A percentile compares a stretch with the other conserved stretches of the same genome.
phyloP scores from a whole-genome alignment of 23 tunicate genomes.

The Halocynthia roretzi region DNA sequence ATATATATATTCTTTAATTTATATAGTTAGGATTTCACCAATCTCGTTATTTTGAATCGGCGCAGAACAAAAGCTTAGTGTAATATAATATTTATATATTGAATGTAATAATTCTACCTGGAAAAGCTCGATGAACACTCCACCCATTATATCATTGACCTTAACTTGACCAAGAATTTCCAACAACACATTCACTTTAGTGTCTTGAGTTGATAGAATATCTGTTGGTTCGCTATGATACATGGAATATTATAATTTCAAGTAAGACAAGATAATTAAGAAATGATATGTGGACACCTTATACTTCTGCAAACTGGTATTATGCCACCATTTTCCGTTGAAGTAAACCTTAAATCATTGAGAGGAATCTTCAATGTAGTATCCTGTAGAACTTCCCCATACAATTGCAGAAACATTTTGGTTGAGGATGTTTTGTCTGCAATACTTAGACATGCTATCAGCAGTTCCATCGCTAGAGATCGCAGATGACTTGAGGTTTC shows the following conservation, averaged over 20 bases:
- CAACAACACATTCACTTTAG: slow-evolving; percentile 3
- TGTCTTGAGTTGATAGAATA: slow-evolving; percentile 2
- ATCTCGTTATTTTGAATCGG: too few relatives aligned
- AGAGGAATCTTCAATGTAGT: not conserved
- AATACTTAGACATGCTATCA: not conserved
- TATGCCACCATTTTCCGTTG: slow-evolving; percentile 4
- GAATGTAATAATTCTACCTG: too few relatives aligned
- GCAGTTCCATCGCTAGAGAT: not conserved
- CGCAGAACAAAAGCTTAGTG: too few relatives aligned
- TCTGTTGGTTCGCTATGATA: slow-evolving; percentile 4
- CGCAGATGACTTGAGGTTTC: slow-evolving; percentile 10
- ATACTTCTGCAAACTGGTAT: too few relatives aligned
- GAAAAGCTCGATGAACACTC: not conserved
- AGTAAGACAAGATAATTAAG: too few relatives aligned
- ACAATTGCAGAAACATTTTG: slow-evolving; percentile 1
- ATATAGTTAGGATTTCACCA: too few relatives aligned
- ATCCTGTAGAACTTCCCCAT: not conserved
- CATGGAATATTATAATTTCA: too few relatives aligned
- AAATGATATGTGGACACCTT: too few relatives aligned
- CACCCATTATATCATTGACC: not conserved
- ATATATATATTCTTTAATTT: too few relatives aligned
- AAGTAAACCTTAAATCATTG: not conserved
- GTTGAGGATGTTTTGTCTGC: not conserved
- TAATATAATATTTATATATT: too few relatives aligned
- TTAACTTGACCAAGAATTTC: not conserved